A percentile compares a stretch with the other conserved stretches of the same genome.
Conservation (phyloP, 1,140 invertebrate species). For the Drosophila jambulina region DNA sequence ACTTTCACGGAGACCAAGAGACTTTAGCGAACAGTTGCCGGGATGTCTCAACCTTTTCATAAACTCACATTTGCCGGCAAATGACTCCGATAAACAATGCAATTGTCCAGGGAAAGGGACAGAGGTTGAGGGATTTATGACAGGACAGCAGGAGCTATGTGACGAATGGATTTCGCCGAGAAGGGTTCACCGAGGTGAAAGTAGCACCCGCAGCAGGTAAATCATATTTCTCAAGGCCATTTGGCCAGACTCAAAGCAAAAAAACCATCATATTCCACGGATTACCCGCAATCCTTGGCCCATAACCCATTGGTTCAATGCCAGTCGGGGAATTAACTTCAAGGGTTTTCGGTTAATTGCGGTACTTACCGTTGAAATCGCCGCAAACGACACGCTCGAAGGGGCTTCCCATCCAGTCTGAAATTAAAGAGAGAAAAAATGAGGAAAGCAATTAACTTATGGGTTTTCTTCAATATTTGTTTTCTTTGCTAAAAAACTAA, state of each 20-base stretch:
- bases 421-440: conserved; percentile 84
- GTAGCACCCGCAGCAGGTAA: conserved; percentile 36
- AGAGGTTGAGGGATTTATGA: conserved; percentile 66
- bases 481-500: conserved; percentile 21
- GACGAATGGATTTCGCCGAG: conserved; percentile 53
- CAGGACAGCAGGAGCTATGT: conserved; percentile 63
- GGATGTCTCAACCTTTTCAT: conserved; percentile 29
- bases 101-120: conserved; percentile 19
- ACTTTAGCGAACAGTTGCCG: conserved; percentile 37
- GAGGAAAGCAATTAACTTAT: conserved; percentile 40
- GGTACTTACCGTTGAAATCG: conserved; percentile 91
- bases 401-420: conserved; percentile 95
- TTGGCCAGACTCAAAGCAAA: conserved; percentile 47
- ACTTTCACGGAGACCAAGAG: conserved; percentile 55
- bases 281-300: conserved; percentile 14
- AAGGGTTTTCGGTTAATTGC: conserved; percentile 66
- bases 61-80: conserved; percentile 33
- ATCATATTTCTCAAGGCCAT: conserved; percentile 61
- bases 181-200: conserved; percentile 65
- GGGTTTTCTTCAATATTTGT: conserved; percentile 4
- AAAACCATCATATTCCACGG: conserved; percentile 59
- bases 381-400: conserved; percentile 96
- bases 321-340: conserved; percentile 62
- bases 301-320: conserved; percentile 72
- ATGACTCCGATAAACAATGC: conserved; percentile 61